These are phyloP conservation scores for Hippocampus zosterae DNA, from an alignment of 2,113 vertebrate genomes.

Conservation along the genomic window DNA sequence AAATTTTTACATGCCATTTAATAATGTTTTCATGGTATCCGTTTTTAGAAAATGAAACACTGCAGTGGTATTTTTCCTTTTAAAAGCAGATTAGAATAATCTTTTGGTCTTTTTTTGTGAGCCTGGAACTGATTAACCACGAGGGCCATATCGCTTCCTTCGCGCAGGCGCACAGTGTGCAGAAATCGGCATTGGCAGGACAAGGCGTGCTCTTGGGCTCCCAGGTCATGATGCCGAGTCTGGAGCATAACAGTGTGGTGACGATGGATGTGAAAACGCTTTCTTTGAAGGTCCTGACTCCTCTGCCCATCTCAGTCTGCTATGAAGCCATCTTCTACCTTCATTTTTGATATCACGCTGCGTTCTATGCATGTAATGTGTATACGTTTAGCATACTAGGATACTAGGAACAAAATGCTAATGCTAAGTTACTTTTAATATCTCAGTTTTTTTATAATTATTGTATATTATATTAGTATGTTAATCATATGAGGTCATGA, in stretches of 20 bases:
- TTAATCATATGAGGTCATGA: too few species aligned
- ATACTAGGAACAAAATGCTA: too few species aligned
- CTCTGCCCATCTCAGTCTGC: constrained; percentile 58
- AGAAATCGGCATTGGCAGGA: constrained; percentile 65
- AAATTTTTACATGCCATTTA: too few species aligned
- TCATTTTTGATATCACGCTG: constrained; percentile 48
- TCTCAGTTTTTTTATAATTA: too few species aligned
- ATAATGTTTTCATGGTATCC: too few species aligned
- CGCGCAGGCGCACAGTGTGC: constrained; percentile 34
- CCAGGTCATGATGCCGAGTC: constrained; percentile 63
- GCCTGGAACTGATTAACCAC: background rate
- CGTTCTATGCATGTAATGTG: too few species aligned
- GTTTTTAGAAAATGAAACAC: too few species aligned
- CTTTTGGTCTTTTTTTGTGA: background rate
- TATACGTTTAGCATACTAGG: too few species aligned
- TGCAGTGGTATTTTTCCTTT: background rate
- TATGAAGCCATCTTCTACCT: constrained; percentile 74
- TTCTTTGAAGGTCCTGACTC: constrained; percentile 49
- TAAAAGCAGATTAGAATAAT: background rate
- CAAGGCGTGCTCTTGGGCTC: constrained; percentile 62
- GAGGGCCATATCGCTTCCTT: background rate
- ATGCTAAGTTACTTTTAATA: too few species aligned
- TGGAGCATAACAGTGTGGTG: constrained; percentile 53
- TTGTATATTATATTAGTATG: too few species aligned
- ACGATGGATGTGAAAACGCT: constrained; percentile 58